Base-by-base conservation (phyloP, 1,140 invertebrate species). In the Drosophila pandora region DNA sequence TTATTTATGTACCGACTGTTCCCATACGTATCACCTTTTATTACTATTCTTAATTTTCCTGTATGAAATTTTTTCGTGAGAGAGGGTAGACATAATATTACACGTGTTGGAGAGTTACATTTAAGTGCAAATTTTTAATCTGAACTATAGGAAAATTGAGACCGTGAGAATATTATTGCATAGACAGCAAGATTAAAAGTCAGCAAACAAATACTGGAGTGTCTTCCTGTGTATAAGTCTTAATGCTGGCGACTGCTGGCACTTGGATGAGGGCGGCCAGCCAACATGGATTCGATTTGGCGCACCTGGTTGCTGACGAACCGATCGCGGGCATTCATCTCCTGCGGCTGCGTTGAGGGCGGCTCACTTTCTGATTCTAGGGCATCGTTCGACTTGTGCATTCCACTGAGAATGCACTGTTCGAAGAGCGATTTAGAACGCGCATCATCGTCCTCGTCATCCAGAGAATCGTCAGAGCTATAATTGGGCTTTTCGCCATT, bases 371-470 rank as follows among this genome's bases (percentile, higher is more conserved):
- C 82, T 6, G 59, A 63, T 37, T 87, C 85, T 17, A 84, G 43
- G 6, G 80, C 70, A 49, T 87, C 77, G 28, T 65, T 83, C 8
- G 83, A 85, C 56, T 92, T 76, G 76, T 83, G 69, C 90, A 89
- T 87, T 69, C 92, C 84, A 72, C 90, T 77, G 32, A 91, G 64
- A 78, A 93, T 97, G 70, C 96, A 97, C 72, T 97, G 94, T 79
- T 97, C 95, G 54, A 97, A 93, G n/a, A 97, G 93, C 50, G 94
- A 94, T 79, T 95, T 94, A 23, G 95, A 94, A 52, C 94, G 92
- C 1, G 84, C 84, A 17, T 95, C 94, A 4, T 95, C 95, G 34
- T 73, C 70, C 2, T 73, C 70, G 57, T 95, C 94, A 72, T 95
- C 93, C 0, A 94, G 94, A 0, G 94, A 95, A 87, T 94, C 95